These are phyloP conservation scores for Diphyllodes magnificus DNA, from an alignment of 2,113 vertebrate genomes.

Conservation along the genomic window DNA sequence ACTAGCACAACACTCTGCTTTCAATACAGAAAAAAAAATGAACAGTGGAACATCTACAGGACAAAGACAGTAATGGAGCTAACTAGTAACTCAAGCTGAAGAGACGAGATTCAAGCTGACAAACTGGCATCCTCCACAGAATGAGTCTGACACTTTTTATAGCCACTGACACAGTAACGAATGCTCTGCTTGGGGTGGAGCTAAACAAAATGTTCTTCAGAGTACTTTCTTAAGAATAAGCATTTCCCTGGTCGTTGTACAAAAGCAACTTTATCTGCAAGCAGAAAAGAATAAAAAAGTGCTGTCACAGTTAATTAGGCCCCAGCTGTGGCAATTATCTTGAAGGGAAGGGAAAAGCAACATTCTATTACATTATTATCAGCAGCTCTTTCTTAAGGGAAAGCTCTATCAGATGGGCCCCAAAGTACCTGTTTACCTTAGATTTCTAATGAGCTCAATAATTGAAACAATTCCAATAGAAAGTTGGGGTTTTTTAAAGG, in stretches of 20 bases:
- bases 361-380: not conserved
- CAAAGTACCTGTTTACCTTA: not conserved
- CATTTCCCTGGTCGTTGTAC: not conserved
- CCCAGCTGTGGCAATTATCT: not conserved
- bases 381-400: not conserved
- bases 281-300: not conserved
- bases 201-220: not conserved
- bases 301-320: not conserved
- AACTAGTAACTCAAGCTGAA: slow-evolving; percentile 40
- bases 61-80: slow-evolving; percentile 8
- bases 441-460: not conserved
- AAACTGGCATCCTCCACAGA: slow-evolving; percentile 30
- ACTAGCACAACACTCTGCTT: not conserved
- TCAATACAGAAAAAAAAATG: not conserved
- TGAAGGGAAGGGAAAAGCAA: not conserved
- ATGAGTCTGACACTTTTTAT: slow-evolving; percentile 51
- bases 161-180: slow-evolving; percentile 47
- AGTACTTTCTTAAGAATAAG: not conserved
- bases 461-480: not conserved
- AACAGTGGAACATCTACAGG: not conserved
- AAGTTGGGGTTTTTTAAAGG: not conserved
- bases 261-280: not conserved
- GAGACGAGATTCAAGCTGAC: slow-evolving; percentile 37
- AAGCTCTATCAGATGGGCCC: not conserved
- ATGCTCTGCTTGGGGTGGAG: not conserved